Base-by-base conservation (phyloP, 1,140 invertebrate genomes). In the Diorhabda carinulata region DNA sequence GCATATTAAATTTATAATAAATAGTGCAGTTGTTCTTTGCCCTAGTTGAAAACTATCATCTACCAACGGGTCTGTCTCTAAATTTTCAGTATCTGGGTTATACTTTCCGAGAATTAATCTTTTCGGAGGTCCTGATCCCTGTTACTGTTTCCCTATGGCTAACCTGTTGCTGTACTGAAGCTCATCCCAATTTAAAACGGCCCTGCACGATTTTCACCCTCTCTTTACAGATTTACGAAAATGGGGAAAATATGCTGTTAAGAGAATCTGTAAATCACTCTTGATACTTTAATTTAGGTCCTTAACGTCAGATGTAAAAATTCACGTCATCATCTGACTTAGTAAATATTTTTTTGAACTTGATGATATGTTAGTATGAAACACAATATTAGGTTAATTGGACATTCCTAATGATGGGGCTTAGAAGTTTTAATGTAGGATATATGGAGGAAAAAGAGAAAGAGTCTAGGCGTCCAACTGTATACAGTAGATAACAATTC, bases 161-260 rank as follows among this genome's bases (percentile, higher is more conserved):
- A 75, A 75, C 75, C 74, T 75, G 75, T 77, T 77, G 75, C 75
- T 61, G 58, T 64, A 72, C 68, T 73, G 70, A 72, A 67, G 74
- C 70, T 73, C 72, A 73, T 72, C 70, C 71, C 66, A 71, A 73
- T 72, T 76, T 74, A 74, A 76, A 72, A 71, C 71, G 59, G 7
- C 25, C 56, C 43, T 56, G n/a, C 58, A 56, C 10, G 62, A 64
- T 64, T 25, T 45, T n/a, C 62, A 41, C 10, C 59, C 59, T 61
- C 25, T 52, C 47, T 52, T 52, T 4, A 6, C 47, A 4, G 47
- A 6, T 52, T 52, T 52, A 52, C 47, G 47, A 52, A 52, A 52
- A 52, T 52, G 47, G 47, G 25, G 47, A 52, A 52, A 52, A 52
- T 52, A n/a, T n/a, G 47, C 47, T n/a, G 47, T n/a, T 52, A 52